A percentile compares a stretch with the other conserved stretches of the same genome.
Evolutionary conservation across 2,888 invertebrate genomes (phyloP).

Genomic region (Schizotus pectinicornis): DNA sequence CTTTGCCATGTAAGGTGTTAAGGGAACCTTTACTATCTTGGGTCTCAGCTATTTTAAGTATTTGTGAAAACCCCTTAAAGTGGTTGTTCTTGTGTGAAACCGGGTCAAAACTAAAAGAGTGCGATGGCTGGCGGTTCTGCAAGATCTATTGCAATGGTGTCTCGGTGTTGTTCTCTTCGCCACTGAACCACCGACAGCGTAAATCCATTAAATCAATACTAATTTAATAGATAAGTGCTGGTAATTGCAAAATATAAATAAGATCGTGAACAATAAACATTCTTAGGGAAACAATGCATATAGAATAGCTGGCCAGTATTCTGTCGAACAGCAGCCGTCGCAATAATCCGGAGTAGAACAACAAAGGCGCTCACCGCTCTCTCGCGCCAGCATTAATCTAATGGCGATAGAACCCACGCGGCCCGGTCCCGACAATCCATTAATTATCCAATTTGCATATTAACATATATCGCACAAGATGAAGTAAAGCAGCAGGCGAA

Average conservation of each 20-base stretch:
- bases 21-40: no score
- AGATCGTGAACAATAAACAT: conserved; percentile 46
- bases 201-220: conserved; percentile 45
- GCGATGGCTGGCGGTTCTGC: no score
- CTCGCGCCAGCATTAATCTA: conserved; percentile 26
- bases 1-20: no score
- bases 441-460: conserved; percentile 51
- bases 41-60: no score
- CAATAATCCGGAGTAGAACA: conserved; percentile 10
- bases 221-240: conserved; percentile 46
- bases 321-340: conserved; percentile 9
- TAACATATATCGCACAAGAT: conserved; percentile 49
- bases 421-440: conserved; percentile 42
- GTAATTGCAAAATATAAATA: conserved; percentile 49
- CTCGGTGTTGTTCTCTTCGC: no score
- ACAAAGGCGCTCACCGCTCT: conserved; percentile 10
- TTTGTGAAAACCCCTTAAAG: no score
- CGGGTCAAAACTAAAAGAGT: no score
- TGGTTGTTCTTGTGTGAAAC: no score
- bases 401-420: conserved; percentile 44
- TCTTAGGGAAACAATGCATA: conserved; percentile 43
- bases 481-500: conserved; percentile 40
- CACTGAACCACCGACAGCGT: conserved; percentile 33
- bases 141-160: no score
- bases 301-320: conserved; percentile 17